Evolutionary conservation across 2,797 vertebrate genomes (phyloP), one percentile per base, ranked within the genome.

Genomic region (Sebastolobus alascanus): DNA sequence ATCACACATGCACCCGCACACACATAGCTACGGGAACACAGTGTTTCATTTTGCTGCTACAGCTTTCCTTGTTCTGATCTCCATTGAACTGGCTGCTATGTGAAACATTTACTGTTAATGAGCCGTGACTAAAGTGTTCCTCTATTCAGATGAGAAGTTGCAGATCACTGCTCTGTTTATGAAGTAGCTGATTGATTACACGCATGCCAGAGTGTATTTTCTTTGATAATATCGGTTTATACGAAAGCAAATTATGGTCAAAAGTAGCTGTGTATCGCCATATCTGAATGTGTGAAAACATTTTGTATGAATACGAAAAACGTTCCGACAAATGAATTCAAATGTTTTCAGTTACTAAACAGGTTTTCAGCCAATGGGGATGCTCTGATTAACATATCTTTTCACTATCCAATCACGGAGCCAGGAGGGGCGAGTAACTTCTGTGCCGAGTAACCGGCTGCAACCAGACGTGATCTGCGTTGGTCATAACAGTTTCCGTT

Each of bases 41-140:
- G 31, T 83, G 91, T 93, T 88, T 93, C 73, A 84, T 72, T 52
- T 70, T 74, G 67, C 78, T 68, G 80, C 27, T 27, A 13, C 46
- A 43, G 25, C 69, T 74, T 84, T 82, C 46, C 78, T 77, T 73
- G 54, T 76, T 83, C 59, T 77, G 59, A 78, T 71, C 71, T 86
- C 73, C 83, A 70, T 74, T 76, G 55, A 78, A 84, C 43, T 46
- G 46, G 74, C 70, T 82, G 75, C 86, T 73, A 68, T 86, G 73
- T 79, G 52, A 74, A 90, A 75, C 54, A 80, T 63, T 50, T 60
- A 25, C 29, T 60, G 73, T 38, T 73, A 80, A 87, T 73, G 69
- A 77, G 55, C 72, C 66, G 64, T 43, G 38, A 65, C 14, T 56
- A 43, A 59, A 58, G 2, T 5, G 11, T 79, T 73, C 61, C 22